Evolutionary conservation across 2,888 invertebrate genomes (phyloP).

Genomic region (Gastrophysa polygoni): DNA sequence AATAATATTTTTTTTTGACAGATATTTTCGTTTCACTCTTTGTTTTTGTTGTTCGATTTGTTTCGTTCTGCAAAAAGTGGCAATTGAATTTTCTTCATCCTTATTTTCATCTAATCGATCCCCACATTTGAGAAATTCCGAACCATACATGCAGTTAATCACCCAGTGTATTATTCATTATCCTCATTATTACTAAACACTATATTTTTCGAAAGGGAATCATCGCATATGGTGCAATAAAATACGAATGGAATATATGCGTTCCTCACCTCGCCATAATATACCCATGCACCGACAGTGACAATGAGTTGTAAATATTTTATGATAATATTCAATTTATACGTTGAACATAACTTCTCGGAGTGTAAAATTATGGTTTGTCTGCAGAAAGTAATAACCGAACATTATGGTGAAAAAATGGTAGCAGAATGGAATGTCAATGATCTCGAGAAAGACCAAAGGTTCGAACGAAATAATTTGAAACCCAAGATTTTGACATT

Average conservation of each 20-base stretch:
- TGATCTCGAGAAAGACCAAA: background rate
- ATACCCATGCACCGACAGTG: background rate
- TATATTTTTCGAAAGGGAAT: background rate
- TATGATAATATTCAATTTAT: constrained; percentile 24
- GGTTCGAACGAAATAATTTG: no score
- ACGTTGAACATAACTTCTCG: constrained; percentile 23
- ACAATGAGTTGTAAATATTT: constrained; percentile 36
- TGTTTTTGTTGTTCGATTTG: no score
- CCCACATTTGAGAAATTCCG: no score
- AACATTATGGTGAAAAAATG: constrained; percentile 5
- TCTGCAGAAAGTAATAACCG: constrained; percentile 1
- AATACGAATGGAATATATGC: background rate
- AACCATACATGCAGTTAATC: no score
- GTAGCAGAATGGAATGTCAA: background rate
- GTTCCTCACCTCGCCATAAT: background rate
- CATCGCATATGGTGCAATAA: background rate
- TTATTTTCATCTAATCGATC: no score
- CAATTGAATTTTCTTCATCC: no score
- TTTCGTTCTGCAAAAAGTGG: no score
- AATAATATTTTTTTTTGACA: no score
- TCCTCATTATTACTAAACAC: background rate
- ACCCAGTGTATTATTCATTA: background rate
- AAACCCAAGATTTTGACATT: no score
- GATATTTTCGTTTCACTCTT: no score
- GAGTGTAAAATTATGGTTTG: background rate